Percentiles rank a stretch among this genome's conserved stretches.
phyloP scores from a whole-genome alignment of 2,113 vertebrate genomes.

The Sapayoa aenigma region DNA sequence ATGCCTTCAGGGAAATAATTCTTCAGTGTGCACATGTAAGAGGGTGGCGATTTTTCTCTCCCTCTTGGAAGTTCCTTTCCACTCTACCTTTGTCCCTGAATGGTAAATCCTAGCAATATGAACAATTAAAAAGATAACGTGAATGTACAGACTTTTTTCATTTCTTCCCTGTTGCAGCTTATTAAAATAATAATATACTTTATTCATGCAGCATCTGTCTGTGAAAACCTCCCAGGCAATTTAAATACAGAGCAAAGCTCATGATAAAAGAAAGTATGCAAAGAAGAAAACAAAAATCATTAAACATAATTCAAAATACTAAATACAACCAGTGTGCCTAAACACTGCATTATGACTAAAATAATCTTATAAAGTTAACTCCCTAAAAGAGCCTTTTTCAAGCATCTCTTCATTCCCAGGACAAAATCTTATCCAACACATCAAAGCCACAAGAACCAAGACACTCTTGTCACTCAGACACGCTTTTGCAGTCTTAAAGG shows the following conservation, averaged over 20 bases:
- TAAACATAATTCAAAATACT: neutral
- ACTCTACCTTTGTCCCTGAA: neutral
- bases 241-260: neutral
- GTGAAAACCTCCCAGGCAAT: neutral
- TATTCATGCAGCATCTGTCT: neutral
- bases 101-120: neutral
- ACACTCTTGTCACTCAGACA: neutral
- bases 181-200: neutral
- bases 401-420: neutral
- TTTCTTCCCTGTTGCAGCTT: neutral
- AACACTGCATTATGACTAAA: neutral
- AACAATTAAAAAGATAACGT: neutral
- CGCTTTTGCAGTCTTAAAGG: neutral
- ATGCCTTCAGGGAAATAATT: neutral
- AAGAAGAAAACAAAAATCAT: neutral
- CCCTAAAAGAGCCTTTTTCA: neutral
- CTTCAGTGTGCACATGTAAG: neutral
- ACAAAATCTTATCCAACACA: neutral
- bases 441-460: neutral
- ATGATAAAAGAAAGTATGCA: neutral
- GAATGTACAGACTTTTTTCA: neutral
- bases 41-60: neutral
- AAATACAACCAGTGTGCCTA: neutral
- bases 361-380: neutral
- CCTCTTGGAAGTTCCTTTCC: neutral